Base-by-base conservation (phyloP, 2,888 invertebrate species). In the Ceratothoa steindachneri region DNA sequence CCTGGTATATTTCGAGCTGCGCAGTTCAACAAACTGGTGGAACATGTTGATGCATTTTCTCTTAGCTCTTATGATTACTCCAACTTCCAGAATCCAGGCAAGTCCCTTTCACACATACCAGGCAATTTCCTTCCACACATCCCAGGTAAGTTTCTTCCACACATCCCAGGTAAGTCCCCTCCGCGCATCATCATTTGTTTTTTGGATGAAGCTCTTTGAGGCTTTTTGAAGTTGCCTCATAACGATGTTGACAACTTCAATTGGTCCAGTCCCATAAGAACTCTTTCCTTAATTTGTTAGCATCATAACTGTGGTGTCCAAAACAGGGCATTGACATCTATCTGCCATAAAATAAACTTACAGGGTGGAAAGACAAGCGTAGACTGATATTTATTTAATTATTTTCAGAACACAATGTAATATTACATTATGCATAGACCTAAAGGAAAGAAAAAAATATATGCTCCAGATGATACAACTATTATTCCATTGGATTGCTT, bases 41-140 rank as follows among this genome's bases (percentile, higher is more conserved):
- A 90, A 3, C 87, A 90, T 83, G 89, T 97, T 0, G 90, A 91
- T 82, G 92, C 90, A 28, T 94, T 97, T 83, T 95, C 95, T 31
- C 87, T 97, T n/a, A 97, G 97, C 96, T 96, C 96, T 0, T 97
- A 97, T 83, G 97, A 97, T 84, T 97, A 89, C 84, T 95, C 95
- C 1, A 91, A 86, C 83, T 87, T 90, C 12, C 90, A 91, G 83
- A 88, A 90, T 82, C 93, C 93, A 82, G 93, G 91, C 89, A 81
- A 72, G 77, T 52, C 15, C 22, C n/a, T n/a, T n/a, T n/a, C 15
- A 51, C 12, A 51, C 15, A 51, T 12, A 12, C 15, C 51, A 51
- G 12, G 9, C 15, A 9, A 51, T 12, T 51, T 9, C 51, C 15
- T 15, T 15, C 15, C 12, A n/a, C 15, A n/a, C 9, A n/a, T 51